Conservation (phyloP, 2,797 vertebrate genomes). For the Sebastes diaconus region DNA sequence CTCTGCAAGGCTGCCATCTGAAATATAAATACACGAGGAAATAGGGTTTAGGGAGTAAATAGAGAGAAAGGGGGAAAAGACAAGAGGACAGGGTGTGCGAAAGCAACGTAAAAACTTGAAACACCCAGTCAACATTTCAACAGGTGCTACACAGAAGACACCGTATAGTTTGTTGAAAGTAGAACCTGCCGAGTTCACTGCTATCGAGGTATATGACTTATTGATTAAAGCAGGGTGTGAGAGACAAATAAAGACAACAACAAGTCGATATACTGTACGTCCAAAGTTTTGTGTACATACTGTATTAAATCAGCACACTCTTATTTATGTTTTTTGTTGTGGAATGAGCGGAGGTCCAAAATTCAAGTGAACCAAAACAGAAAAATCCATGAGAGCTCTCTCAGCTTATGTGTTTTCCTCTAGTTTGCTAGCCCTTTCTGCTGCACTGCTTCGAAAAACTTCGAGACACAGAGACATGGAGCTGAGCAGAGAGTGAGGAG, state of each 20-base stretch:
- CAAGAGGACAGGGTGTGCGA: constrained; percentile 4
- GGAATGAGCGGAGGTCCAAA: neutral
- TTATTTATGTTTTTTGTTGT: neutral
- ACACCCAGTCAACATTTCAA: constrained; percentile 23
- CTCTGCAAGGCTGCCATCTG: constrained; percentile 99
- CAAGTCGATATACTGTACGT: neutral
- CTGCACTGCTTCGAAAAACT: constrained; percentile 17
- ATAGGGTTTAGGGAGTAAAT: neutral
- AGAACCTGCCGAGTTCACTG: neutral
- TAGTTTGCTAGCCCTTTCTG: constrained; percentile 20
- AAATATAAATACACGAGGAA: constrained; percentile 58
- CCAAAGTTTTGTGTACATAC: constrained; percentile 4
- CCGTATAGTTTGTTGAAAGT: neutral
- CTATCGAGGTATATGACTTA: neutral
- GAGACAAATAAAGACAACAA: constrained; percentile 16
- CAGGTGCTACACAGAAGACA: constrained; percentile 10
- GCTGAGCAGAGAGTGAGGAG: constrained; percentile 16
- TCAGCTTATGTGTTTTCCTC: constrained; percentile 27
- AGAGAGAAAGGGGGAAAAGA: constrained; percentile 2
- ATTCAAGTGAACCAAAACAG: constrained; percentile 34
- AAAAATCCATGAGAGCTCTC: constrained; percentile 25
- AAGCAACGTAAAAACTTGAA: constrained; percentile 9
- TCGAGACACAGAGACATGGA: neutral
- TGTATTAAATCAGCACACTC: neutral
- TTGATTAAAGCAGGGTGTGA: constrained; percentile 10